Conservation (phyloP, 1,140 invertebrate genomes). For the Drosophila obscura region DNA sequence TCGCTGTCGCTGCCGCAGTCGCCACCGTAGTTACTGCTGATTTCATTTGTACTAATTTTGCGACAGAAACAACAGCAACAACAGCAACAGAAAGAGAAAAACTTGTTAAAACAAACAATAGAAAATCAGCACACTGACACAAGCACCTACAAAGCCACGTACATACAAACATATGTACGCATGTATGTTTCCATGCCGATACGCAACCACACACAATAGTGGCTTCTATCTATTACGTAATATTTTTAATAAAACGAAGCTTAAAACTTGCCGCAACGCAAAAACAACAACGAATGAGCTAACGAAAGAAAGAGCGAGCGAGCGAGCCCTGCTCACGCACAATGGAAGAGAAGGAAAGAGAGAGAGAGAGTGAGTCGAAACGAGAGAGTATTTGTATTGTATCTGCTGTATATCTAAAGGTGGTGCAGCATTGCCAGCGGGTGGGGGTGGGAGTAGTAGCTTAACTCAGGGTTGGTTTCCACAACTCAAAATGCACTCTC, state of each 20-base stretch:
- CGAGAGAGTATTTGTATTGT: constrained; percentile 27
- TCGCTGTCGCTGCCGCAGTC: neutral
- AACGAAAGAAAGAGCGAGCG: constrained; percentile 25
- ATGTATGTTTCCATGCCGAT: no score
- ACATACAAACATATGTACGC: neutral
- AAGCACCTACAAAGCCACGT: constrained; percentile 12
- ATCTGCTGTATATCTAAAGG: constrained; percentile 15
- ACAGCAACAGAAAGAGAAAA: constrained; percentile 14
- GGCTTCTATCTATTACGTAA: constrained; percentile 78
- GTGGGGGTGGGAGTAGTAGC: neutral
- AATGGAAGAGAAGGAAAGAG: constrained; percentile 36
- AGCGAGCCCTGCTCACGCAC: constrained; percentile 40
- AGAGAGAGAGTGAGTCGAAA: constrained; percentile 31
- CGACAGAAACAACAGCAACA: constrained; percentile 27
- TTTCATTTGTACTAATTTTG: constrained; percentile 58
- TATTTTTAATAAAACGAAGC: constrained; percentile 81
- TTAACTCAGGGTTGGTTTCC: constrained; percentile 19
- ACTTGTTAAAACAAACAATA: constrained; percentile 63
- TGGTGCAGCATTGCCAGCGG: constrained; percentile 1
- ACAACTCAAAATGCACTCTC: constrained; percentile 19
- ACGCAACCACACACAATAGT: constrained; percentile 26
- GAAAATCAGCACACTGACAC: constrained; percentile 42
- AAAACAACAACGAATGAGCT: constrained; percentile 9
- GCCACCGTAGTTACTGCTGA: constrained; percentile 18
- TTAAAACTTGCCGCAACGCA: constrained; percentile 53